Base-by-base conservation (phyloP, 2,888 invertebrate species). In the Drosophila neotestacea region DNA sequence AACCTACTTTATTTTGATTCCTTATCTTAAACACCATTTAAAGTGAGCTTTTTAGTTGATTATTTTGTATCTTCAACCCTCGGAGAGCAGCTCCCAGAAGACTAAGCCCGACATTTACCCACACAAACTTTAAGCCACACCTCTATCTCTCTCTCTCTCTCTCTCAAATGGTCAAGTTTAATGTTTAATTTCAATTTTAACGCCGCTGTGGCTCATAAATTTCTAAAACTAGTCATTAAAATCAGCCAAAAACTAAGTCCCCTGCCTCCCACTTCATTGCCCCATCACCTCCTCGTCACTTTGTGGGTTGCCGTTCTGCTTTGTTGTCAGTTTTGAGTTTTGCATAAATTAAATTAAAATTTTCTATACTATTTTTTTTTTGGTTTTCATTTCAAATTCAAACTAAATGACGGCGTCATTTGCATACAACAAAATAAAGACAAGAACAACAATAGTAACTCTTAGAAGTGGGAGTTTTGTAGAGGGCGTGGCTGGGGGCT, bases 261-360 rank as follows among this genome's bases (percentile, higher is more conserved):
- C 46, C 61, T 47, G 61, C 32, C 59, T 7, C 16, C 59, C 44
- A 22, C 22, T 22, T 22, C 22, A 22, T 22, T 22, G 22, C 36
- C 10, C 13, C 27, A 0, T 6, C 2, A 46, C 10, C 27, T 9
- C 44, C 30, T 4, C 28, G 7, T 36, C 36, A 4, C 27, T 48
- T 54, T 54, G 38, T 64, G 58, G 50, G n/a, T 32, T 32, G 41
- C 38, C 51, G 13, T 38, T 22, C 32, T 11, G 75, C 48, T 67
- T 73, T 71, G 44, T 73, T 74, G 85, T 47, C 63, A 61, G 73
- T 60, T 84, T 68, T 67, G 72, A 74, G 60, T 77, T 85, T 73
- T 72, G 88, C 83, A 85, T 85, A 88, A 85, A 85, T 85, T 88
- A 85, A 72, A 82, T 85, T 87, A 62, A 62, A 60, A 65, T 65